These are phyloP conservation scores for Tinamus major DNA, from an alignment of 2,797 vertebrate genomes.

Conservation along the genomic window DNA sequence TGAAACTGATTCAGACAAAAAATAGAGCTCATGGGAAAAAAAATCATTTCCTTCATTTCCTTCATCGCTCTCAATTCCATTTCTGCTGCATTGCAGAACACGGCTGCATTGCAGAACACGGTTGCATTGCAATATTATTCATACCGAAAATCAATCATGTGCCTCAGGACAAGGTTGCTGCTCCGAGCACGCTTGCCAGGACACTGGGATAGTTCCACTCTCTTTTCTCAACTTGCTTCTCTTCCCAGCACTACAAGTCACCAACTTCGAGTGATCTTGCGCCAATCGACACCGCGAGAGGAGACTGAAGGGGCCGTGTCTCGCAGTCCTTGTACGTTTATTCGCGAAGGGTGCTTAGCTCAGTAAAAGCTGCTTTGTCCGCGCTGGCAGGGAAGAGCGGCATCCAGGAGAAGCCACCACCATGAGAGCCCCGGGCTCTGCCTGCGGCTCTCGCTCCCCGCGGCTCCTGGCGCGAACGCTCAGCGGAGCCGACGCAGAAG, in stretches of 20 bases:
- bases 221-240: neutral
- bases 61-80: neutral
- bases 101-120: neutral
- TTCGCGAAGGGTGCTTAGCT: neutral
- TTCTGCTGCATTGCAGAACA: neutral
- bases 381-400: too few relatives aligned
- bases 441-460: too few relatives aligned
- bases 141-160: neutral
- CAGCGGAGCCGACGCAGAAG: too few relatives aligned
- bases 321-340: too few relatives aligned
- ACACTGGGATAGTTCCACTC: fast-evolving
- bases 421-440: too few relatives aligned
- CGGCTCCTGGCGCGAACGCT: too few relatives aligned
- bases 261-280: neutral
- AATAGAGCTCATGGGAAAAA: neutral
- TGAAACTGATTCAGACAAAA: conserved; percentile 45
- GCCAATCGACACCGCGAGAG: neutral
- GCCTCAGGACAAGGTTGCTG: neutral
- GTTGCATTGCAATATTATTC: neutral
- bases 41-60: neutral
- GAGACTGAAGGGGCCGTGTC: too few relatives aligned
- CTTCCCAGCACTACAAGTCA: neutral
- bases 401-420: too few relatives aligned
- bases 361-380: too few relatives aligned
- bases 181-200: neutral